Evolutionary conservation across 2,888 invertebrate genomes (phyloP), one percentile per base, ranked within the genome.

Genomic region (Brachylomia viminalis): DNA sequence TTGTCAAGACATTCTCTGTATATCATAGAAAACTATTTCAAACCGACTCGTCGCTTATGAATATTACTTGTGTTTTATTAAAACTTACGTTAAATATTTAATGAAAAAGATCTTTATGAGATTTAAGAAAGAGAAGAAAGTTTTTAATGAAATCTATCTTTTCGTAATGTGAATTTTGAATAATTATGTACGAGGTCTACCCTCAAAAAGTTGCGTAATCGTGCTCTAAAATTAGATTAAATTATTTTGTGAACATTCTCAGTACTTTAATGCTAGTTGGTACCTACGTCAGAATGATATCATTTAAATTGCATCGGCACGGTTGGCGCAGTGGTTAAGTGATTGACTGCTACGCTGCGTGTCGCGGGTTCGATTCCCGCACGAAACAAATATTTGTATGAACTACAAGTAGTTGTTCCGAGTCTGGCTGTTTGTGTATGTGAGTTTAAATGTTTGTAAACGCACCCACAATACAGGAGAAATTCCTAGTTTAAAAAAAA

Each of bases 61-160:
- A 82, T 70, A 67, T 69, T 66, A 65, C 33, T 69, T 49, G 52
- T 72, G 49, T 75, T 69, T 77, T 62, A 68, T 45, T 52, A 59
- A 54, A 78, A 84, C 69, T 78, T 68, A 47, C 13, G 56, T 56
- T 59, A 42, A 56, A 79, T 64, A 42, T 77, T 80, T 62, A 15
- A 70, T 49, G 38, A 72, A 71, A 72, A 73, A 68, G 33, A 75
- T 72, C n/a, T n/a, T n/a, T 75, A 20, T 70, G 8, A 33, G 4
- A 71, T n/a, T n/a, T n/a, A n/a, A n/a, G n/a, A n/a, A n/a, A n/a
- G n/a, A 71, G 49, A 81, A 67, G 23, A 79, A 83, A 65, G 64
- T 77, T 86, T 72, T 72, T 72, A 75, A 80, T 73, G 38, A 77
- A 69, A 64, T 77, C 62, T 77, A 67, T n/a, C 27, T 70, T 64